These are phyloP conservation scores for Phenacoccus solenopsis DNA, from an alignment of 1,140 invertebrate genomes.

Conservation along the genomic window DNA sequence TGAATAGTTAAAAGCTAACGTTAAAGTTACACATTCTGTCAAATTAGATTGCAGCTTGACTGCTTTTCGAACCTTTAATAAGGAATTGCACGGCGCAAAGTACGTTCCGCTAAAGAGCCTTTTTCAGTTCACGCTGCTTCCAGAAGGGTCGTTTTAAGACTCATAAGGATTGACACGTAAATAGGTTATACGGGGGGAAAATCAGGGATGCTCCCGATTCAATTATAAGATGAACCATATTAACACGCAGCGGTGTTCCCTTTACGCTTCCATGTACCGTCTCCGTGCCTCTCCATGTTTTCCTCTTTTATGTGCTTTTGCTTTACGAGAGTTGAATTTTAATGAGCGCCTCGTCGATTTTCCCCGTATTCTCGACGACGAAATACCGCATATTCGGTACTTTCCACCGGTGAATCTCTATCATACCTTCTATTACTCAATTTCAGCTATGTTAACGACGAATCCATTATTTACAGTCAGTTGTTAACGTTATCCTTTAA, in stretches of 20 bases:
- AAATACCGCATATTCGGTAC: slow-evolving; percentile 4
- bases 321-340: slow-evolving; percentile 18
- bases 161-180: slow-evolving; percentile 17
- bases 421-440: slow-evolving; percentile 8
- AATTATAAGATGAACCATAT: slow-evolving; percentile 17
- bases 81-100: slow-evolving; percentile 11
- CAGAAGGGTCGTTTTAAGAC: slow-evolving; percentile 14
- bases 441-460: slow-evolving; percentile 13
- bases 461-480: slow-evolving; percentile 16
- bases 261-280: not conserved
- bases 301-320: slow-evolving; percentile 11
- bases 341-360: slow-evolving; percentile 5
- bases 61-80: slow-evolving; percentile 12
- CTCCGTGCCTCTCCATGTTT: not conserved
- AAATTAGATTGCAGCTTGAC: slow-evolving; percentile 16
- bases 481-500: slow-evolving; percentile 15
- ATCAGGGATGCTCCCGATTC: slow-evolving; percentile 11
- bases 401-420: not conserved
- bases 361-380: not conserved
- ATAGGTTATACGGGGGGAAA: not conserved
- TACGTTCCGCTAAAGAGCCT: slow-evolving; percentile 11
- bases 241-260: slow-evolving; percentile 10
- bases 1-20: slow-evolving; percentile 11
- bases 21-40: slow-evolving; percentile 12
- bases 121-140: slow-evolving; percentile 9